Evolutionary conservation across 1,140 invertebrate species (phyloP).

Genomic region (Meloidogyne exigua): DNA sequence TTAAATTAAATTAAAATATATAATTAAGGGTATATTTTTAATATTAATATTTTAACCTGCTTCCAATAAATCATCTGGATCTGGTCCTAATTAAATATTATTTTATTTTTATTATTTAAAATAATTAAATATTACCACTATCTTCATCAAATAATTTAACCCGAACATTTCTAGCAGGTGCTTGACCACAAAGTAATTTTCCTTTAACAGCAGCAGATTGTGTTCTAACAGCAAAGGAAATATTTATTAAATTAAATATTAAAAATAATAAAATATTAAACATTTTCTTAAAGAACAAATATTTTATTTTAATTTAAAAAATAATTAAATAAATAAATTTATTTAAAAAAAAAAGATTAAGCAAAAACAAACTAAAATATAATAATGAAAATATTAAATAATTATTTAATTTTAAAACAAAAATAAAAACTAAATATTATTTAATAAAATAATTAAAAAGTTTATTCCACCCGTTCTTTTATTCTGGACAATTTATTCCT

Average conservation of each 20-base stretch:
- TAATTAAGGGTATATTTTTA: not conserved
- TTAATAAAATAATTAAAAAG: too few species aligned
- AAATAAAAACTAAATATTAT: too few species aligned
- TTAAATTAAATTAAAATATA: not conserved
- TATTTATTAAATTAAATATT: not conserved
- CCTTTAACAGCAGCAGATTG: conserved; percentile 26
- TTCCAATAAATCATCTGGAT: conserved; percentile 22
- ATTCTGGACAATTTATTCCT: too few species aligned
- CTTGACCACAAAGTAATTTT: conserved; percentile 46
- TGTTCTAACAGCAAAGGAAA: not conserved
- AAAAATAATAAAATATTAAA: not conserved
- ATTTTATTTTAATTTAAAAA: too few species aligned
- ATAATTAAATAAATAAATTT: too few species aligned
- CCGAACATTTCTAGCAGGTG: conserved; percentile 54
- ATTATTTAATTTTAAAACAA: too few species aligned
- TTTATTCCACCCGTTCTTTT: too few species aligned
- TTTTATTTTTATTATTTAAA: not conserved
- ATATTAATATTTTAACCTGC: not conserved
- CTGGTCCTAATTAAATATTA: conserved; percentile 27
- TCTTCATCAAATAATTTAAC: conserved; percentile 61
- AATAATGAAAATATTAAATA: too few species aligned
- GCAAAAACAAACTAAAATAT: too few species aligned
- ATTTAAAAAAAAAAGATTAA: too few species aligned
- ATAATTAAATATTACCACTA: conserved; percentile 31
- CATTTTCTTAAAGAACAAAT: not conserved